phyloP scores from a whole-genome alignment of 2,113 vertebrate genomes.

The Murina feae region DNA sequence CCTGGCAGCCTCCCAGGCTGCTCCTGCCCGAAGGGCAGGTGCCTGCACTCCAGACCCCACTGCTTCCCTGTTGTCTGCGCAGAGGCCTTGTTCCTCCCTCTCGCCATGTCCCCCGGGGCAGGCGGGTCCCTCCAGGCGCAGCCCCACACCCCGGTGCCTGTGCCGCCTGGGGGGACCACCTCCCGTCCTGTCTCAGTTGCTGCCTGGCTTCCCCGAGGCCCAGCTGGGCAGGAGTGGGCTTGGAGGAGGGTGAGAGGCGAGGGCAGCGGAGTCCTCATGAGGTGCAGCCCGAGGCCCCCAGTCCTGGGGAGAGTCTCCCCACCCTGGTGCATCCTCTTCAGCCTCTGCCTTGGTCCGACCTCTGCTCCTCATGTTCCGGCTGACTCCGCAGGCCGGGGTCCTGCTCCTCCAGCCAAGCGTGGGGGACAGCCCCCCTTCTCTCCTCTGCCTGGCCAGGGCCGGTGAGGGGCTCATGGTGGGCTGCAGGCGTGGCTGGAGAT shows the following conservation, averaged over 20 bases:
- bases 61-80: fast-evolving
- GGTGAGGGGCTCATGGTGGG: neutral
- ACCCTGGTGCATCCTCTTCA: neutral
- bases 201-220: neutral
- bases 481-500: fast-evolving
- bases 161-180: neutral
- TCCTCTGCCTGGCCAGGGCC: fast-evolving
- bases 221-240: no score
- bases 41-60: neutral
- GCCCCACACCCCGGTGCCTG: neutral
- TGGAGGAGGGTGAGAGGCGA: neutral
- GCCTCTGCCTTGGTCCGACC: neutral
- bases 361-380: neutral
- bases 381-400: neutral
- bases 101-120: neutral
- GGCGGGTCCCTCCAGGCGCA: neutral
- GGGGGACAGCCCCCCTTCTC: neutral
- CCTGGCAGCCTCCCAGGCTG: neutral
- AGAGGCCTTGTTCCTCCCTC: neutral
- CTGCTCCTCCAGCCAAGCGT: neutral
- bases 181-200: no score
- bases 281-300: neutral
- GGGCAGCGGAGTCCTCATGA: no score
- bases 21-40: neutral
- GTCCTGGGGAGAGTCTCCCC: neutral